Conservation (phyloP, 2,113 vertebrate genomes). For the Fregetta grallaria region DNA sequence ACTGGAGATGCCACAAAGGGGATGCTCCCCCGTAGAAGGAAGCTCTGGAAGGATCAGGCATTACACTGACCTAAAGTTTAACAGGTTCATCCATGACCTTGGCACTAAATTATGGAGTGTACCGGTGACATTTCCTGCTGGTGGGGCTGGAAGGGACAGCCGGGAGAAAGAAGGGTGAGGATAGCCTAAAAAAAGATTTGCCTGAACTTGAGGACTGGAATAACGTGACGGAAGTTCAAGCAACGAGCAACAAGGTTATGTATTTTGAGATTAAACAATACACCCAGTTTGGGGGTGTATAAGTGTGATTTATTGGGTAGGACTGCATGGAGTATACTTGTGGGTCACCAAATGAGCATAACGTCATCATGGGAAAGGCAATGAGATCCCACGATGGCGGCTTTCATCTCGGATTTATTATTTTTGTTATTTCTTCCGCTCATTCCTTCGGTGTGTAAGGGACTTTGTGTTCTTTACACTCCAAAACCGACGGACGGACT, state of each 20-base stretch:
- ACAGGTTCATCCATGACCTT: background rate
- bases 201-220: background rate
- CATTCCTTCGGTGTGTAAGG: fast-evolving
- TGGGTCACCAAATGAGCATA: background rate
- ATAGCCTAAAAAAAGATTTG: background rate
- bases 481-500: background rate
- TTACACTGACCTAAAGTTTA: background rate
- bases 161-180: background rate
- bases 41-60: background rate
- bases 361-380: fast-evolving
- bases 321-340: fast-evolving
- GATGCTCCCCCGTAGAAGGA: fast-evolving
- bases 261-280: background rate
- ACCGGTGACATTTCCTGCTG: background rate
- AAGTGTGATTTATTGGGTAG: background rate
- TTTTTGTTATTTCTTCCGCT: background rate
- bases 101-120: background rate
- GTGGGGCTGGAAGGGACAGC: background rate
- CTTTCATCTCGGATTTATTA: background rate
- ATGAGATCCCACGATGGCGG: fast-evolving
- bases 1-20: background rate
- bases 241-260: background rate
- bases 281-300: fast-evolving
- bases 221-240: background rate
- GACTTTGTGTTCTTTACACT: no score